Conservation (phyloP, 2,888 invertebrate species). For the Clivina fossor region DNA sequence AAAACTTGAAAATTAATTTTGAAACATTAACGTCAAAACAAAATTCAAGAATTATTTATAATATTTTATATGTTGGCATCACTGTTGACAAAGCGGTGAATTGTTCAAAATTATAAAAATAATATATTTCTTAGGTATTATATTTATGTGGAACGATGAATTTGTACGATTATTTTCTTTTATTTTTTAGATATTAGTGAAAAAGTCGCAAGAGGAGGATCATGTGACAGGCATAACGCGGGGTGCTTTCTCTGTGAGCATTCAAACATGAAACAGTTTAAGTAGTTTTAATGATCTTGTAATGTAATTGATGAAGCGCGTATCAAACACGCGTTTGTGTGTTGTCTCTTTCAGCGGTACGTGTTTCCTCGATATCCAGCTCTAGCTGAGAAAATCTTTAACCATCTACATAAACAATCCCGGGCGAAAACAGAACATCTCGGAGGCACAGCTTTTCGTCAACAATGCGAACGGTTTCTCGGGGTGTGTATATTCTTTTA, state of each 20-base stretch:
- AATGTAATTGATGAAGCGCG: background rate
- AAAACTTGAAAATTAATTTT: too few species aligned
- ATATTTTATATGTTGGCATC: background rate
- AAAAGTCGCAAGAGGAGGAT: slow-evolving; percentile 69
- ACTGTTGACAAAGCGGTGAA: background rate
- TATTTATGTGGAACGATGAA: too few species aligned
- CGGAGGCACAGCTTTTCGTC: slow-evolving; percentile 66
- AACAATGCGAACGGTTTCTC: slow-evolving; percentile 70
- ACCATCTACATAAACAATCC: slow-evolving; percentile 62
- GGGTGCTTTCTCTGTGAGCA: slow-evolving; percentile 63
- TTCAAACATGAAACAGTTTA: slow-evolving; percentile 12
- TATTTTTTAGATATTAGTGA: slow-evolving; percentile 65
- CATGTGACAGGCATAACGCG: slow-evolving; percentile 71
- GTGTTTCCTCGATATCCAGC: slow-evolving; percentile 78
- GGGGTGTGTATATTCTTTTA: slow-evolving; percentile 48
- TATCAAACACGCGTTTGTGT: background rate
- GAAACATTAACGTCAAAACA: too few species aligned
- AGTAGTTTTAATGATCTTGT: background rate
- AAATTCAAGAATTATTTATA: too few species aligned
- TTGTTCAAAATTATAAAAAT: background rate
- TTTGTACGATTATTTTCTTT: too few species aligned
- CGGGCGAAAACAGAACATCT: slow-evolving; percentile 65
- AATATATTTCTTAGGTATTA: background rate
- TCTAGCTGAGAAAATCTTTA: slow-evolving; percentile 69
- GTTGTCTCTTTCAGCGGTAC: slow-evolving; percentile 60